Base-by-base conservation (phyloP, 1,140 invertebrate species). In the Cyclina sinensis region DNA sequence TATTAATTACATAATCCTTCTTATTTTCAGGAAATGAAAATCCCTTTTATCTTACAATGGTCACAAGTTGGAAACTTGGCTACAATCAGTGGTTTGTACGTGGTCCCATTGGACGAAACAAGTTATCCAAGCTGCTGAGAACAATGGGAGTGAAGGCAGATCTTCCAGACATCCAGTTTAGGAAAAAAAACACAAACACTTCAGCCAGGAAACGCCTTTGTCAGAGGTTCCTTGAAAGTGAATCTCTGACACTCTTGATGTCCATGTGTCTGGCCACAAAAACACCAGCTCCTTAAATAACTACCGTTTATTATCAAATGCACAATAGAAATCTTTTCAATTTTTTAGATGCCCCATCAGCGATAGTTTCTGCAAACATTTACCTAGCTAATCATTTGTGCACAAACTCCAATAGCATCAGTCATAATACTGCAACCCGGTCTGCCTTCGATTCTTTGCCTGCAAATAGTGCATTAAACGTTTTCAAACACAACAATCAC, bases 401-500 rank as follows among this genome's bases (percentile, higher is more conserved):
- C 65, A 35, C 43, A 43, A 43, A 14, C 43, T 43, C 4, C 4
- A 43, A 43, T 14, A 7, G 14, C 4, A 4, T 7, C 43, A 7
- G 43, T 14, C 43, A 43, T 43, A 43, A 43, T 7, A 7, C 14
- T 43, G 43, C 65, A 3, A 37, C 5, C 35, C 35, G 12, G 3
- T 4, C 27, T 37, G 30, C 27, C 11, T 4, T 35, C 24, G 35
- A 12, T n/a, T 68, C 65, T 21, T 30, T 68, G 30, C 30, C 35
- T 18, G 65, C 65, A 68, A 32, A 68, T 37, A 9, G 35, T 24
- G 11, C 65, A 2, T 68, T 68, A 7, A 9, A 2, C 65, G 65
- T 68, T 68, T n/a, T 68, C 65, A 27, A 68, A 68, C 65, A 68
- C 65, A 68, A 68, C 65, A 4, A 37, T 68, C 18, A 68, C 65